Evolutionary conservation across 1,140 invertebrate genomes (phyloP).

Genomic region (Diabrotica virgifera): DNA sequence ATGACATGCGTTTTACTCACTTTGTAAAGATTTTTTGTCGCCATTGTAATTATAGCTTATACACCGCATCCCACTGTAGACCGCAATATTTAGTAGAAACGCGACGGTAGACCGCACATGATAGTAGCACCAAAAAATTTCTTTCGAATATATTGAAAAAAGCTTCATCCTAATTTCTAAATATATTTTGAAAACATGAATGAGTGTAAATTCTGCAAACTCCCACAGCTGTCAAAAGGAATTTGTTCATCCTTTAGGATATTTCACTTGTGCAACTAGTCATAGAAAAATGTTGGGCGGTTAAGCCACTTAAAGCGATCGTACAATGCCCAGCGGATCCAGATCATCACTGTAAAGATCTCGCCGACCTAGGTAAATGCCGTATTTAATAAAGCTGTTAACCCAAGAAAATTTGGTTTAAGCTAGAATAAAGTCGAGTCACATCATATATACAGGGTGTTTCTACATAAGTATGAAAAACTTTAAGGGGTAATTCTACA

Average conservation of each 20-base stretch:
- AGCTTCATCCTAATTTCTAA: not conserved
- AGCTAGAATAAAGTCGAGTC: too few species aligned
- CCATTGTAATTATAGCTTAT: too few species aligned
- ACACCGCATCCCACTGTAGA: too few species aligned
- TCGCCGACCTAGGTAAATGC: conserved; percentile 6
- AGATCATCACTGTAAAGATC: conserved; percentile 12
- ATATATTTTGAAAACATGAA: not conserved
- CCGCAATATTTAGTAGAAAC: too few species aligned
- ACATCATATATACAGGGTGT: too few species aligned
- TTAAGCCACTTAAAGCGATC: conserved; percentile 11
- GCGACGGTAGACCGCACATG: too few species aligned
- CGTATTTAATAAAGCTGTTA: not conserved
- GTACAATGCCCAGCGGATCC: conserved; percentile 7
- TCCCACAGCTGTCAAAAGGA: conserved; percentile 6
- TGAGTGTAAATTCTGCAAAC: conserved; percentile 1
- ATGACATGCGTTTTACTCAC: too few species aligned
- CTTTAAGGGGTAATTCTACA: too few species aligned
- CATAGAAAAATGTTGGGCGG: conserved; percentile 10
- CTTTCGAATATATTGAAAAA: not conserved
- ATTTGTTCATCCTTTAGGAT: conserved; percentile 3
- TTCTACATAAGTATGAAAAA: too few species aligned
- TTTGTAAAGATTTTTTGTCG: too few species aligned
- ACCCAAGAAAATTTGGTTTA: too few species aligned
- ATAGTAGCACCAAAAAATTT: too few species aligned
- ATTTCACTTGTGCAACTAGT: conserved; percentile 13